Conservation (phyloP, 2,888 invertebrate genomes). For the Drosophila pseudotalamancana region DNA sequence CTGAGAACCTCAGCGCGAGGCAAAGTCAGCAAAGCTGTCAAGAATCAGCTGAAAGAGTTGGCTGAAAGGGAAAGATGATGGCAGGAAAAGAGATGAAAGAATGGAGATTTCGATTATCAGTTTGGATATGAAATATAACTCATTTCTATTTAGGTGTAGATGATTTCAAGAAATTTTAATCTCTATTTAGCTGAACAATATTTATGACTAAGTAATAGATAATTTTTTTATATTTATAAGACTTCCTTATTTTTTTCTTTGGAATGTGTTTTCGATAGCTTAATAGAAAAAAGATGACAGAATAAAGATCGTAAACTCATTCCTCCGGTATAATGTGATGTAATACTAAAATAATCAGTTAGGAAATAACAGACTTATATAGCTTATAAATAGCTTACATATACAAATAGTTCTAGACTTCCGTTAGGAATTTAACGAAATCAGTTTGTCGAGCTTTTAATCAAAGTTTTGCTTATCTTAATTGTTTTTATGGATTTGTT, state of each 20-base stretch:
- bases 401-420: background rate
- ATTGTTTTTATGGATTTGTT: background rate
- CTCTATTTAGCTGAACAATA: too few species aligned
- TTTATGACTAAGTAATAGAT: too few species aligned
- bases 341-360: background rate
- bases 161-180: too few species aligned
- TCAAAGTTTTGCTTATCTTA: constrained; percentile 9
- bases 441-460: constrained; percentile 8
- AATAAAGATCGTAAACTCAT: constrained; percentile 10
- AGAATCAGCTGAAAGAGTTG: constrained; percentile 53
- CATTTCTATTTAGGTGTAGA: too few species aligned
- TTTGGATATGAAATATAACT: too few species aligned
- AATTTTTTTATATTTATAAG: too few species aligned
- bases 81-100: background rate
- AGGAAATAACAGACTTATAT: background rate
- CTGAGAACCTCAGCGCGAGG: constrained; percentile 32
- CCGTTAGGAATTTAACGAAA: background rate
- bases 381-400: background rate
- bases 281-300: background rate
- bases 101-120: too few species aligned
- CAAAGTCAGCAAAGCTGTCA: constrained; percentile 27
- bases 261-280: too few species aligned
- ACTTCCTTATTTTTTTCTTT: too few species aligned
- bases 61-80: background rate
- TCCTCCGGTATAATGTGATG: too few species aligned